These are phyloP conservation scores for Campoplex capitator DNA, from an alignment of 2,888 invertebrate species.

Conservation along the genomic window DNA sequence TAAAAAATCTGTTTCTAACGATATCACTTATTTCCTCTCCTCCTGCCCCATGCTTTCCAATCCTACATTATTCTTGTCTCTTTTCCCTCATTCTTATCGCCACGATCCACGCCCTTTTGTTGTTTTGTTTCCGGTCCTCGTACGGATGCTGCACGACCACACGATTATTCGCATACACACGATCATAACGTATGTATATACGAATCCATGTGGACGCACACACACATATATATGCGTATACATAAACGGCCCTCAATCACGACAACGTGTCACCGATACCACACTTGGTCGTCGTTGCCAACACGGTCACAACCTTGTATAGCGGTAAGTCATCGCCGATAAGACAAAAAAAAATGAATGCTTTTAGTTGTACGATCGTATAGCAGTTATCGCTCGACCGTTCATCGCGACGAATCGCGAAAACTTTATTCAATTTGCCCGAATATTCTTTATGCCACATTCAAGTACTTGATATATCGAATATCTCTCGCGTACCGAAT, in stretches of 20 bases:
- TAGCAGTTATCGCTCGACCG: slow-evolving; percentile 58
- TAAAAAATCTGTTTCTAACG: slow-evolving; percentile 42
- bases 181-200: slow-evolving; percentile 46
- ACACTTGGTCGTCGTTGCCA: slow-evolving; percentile 65
- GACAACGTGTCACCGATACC: slow-evolving; percentile 62
- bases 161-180: slow-evolving; percentile 64
- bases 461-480: neutral
- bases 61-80: slow-evolving; percentile 27
- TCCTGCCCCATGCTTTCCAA: slow-evolving; percentile 25
- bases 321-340: slow-evolving; percentile 71
- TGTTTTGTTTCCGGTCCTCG: slow-evolving; percentile 77
- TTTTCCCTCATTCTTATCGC: slow-evolving; percentile 63
- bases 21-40: slow-evolving; percentile 43
- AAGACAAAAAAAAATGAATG: slow-evolving; percentile 60
- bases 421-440: slow-evolving; percentile 11
- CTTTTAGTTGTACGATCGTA: slow-evolving; percentile 41
- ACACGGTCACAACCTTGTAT: slow-evolving; percentile 64
- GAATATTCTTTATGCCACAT: neutral
- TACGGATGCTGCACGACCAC: slow-evolving; percentile 78
- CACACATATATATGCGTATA: slow-evolving; percentile 15
- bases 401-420: slow-evolving; percentile 46
- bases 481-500: neutral
- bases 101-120: slow-evolving; percentile 62
- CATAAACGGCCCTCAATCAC: slow-evolving; percentile 41
- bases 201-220: slow-evolving; percentile 1